Evolutionary conservation across 2,888 invertebrate genomes (phyloP).

Genomic region (Chrysomela aeneicollis): DNA sequence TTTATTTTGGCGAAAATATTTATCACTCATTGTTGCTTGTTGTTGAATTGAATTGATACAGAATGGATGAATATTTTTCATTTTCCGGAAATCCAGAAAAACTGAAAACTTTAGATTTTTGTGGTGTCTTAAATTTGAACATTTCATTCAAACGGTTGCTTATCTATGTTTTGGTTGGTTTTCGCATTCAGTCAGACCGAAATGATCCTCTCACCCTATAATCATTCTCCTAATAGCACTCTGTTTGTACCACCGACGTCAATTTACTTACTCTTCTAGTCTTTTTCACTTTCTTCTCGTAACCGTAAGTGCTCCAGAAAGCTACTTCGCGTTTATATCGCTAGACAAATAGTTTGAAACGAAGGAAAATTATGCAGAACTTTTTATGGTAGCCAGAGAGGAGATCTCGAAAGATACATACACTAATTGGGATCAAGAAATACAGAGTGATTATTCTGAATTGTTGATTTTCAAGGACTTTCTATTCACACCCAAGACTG

Average conservation of each 20-base stretch:
- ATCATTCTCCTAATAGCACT: slow-evolving; percentile 22
- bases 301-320: slow-evolving; percentile 32
- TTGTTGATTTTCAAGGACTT: too few relatives aligned
- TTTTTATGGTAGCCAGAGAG: neutral
- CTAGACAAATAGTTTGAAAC: slow-evolving; percentile 34
- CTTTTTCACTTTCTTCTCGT: slow-evolving; percentile 28
- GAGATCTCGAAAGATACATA: neutral
- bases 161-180: too few relatives aligned
- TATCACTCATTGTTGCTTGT: too few relatives aligned
- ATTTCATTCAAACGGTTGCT: too few relatives aligned
- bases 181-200: neutral
- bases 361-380: neutral
- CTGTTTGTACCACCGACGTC: slow-evolving; percentile 26
- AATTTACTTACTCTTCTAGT: slow-evolving; percentile 28
- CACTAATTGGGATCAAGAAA: neutral
- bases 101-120: too few relatives aligned
- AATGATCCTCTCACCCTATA: slow-evolving; percentile 13
- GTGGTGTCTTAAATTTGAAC: too few relatives aligned
- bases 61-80: too few relatives aligned
- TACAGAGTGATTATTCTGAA: too few relatives aligned
- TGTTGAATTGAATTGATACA: too few relatives aligned
- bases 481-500: too few relatives aligned
- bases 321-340: slow-evolving; percentile 29
- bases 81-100: too few relatives aligned
- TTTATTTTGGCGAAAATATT: too few relatives aligned